Percentiles rank a stretch among this genome's conserved stretches.
These are phyloP conservation scores for Pogona vitticeps DNA, from an alignment of 2,113 vertebrate species.

Conservation along the genomic window DNA sequence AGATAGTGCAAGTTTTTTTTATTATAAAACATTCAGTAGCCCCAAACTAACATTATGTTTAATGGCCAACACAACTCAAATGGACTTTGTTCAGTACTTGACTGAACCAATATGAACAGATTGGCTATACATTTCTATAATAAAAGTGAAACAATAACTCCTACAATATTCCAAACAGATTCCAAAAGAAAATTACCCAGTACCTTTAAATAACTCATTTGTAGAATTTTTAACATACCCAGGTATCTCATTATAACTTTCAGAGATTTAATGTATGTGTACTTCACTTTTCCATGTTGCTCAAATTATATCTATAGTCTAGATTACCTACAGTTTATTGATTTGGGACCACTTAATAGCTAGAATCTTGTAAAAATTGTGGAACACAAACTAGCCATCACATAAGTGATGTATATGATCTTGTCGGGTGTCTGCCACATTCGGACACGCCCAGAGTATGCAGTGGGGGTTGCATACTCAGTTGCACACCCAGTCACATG, in stretches of 20 bases:
- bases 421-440: no score
- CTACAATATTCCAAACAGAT: neutral
- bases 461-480: no score
- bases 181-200: constrained; percentile 23
- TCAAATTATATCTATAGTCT: no score
- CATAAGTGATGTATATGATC: no score
- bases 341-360: no score
- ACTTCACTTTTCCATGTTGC: no score
- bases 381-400: no score
- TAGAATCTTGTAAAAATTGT: no score
- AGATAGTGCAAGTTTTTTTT: neutral
- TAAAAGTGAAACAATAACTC: neutral
- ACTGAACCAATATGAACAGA: neutral
- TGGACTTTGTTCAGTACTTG: neutral
- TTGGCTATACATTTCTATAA: neutral
- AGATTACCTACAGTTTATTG: no score
- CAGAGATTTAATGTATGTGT: constrained; percentile 31
- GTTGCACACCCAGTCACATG: no score
- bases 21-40: neutral
- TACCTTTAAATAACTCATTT: constrained; percentile 45
- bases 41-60: neutral
- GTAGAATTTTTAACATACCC: constrained; percentile 10
- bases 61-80: neutral
- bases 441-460: no score
- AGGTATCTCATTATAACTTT: neutral